Evolutionary conservation across 2,113 vertebrate genomes (phyloP), one percentile per base, ranked within the genome.

Genomic region (Neotragus moschatus): DNA sequence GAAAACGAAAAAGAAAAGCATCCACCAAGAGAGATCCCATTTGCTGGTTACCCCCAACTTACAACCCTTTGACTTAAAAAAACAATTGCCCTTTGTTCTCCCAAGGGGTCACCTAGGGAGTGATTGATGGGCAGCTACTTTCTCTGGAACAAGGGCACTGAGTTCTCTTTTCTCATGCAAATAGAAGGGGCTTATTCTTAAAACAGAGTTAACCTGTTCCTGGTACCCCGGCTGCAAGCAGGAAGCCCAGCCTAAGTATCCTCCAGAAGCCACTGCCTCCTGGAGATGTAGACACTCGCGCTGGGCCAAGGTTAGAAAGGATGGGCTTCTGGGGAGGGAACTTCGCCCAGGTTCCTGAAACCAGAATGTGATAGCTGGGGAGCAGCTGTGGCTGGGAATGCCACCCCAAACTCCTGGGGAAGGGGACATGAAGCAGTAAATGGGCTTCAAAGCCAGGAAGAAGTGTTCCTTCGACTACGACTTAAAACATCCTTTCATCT

Each of bases 131-230:
- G 79, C 39, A 91, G 92, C 80, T 84, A 43, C 80, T 96, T 96
- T 96, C 81, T 92, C 92, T 47, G 16, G 16, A 45, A 49, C 56
- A 94, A 96, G 94, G 17, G 93, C 43, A 28, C 14, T 23, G 14
- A 53, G 47, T 73, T 92, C 43, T 90, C 94, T 90, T 97, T 96
- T 96, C 73, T 98, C 85, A 97, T 95, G 97, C 82, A 98, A 97
- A 98, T 96, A 60, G 51, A 86, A 43, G 47, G 12, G 7, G 51
- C 70, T 84, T 88, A 88, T 79, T 86, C 47, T 75, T 55, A 73
- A 70, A 93, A 61, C 21, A 55, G 79, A 92, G 56, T 86, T 96
- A 97, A 96, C 86, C 96, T 97, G 61, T 79, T 92, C 90, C 56
- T 96, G 92, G 94, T 75, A 60, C 21, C 63, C 73, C n/a, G 58